phyloP scores from a whole-genome alignment of 2,888 invertebrate species.

The Patella caerulea region DNA sequence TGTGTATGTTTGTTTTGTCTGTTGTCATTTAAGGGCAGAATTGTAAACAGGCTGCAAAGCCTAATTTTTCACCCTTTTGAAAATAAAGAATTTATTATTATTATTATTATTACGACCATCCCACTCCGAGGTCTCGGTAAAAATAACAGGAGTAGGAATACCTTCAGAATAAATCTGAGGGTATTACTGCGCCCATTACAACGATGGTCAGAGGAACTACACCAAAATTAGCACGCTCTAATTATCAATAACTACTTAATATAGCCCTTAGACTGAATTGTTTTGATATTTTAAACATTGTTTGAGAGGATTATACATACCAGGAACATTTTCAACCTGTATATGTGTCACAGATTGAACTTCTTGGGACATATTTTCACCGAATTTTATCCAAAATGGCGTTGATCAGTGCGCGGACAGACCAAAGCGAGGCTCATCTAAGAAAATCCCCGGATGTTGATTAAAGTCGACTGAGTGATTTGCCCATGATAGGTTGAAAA shows the following conservation, averaged over 20 bases:
- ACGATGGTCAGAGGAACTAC: slow-evolving; percentile 40
- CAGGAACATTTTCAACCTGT: slow-evolving; percentile 60
- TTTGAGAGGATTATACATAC: slow-evolving; percentile 39
- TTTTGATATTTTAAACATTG: slow-evolving; percentile 12
- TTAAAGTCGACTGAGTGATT: neutral
- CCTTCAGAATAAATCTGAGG: slow-evolving; percentile 39
- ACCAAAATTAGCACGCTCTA: slow-evolving; percentile 35
- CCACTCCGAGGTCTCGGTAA: neutral
- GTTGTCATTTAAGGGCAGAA: no score
- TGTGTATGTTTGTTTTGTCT: no score
- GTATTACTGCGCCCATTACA: slow-evolving; percentile 52
- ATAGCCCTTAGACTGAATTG: neutral
- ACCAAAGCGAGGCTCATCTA: slow-evolving; percentile 48
- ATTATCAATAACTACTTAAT: neutral
- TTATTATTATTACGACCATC: no score
- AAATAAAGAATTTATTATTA: no score
- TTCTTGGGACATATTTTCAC: slow-evolving; percentile 62
- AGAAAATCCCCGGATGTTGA: slow-evolving; percentile 41
- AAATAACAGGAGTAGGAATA: slow-evolving; percentile 49
- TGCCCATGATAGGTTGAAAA: neutral
- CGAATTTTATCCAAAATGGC: slow-evolving; percentile 43
- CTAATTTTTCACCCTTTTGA: no score
- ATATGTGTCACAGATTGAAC: slow-evolving; percentile 53
- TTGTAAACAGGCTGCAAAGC: no score
- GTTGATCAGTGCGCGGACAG: slow-evolving; percentile 27